Conservation (phyloP, 2,797 vertebrate species). For the Taeniopygia guttata region DNA sequence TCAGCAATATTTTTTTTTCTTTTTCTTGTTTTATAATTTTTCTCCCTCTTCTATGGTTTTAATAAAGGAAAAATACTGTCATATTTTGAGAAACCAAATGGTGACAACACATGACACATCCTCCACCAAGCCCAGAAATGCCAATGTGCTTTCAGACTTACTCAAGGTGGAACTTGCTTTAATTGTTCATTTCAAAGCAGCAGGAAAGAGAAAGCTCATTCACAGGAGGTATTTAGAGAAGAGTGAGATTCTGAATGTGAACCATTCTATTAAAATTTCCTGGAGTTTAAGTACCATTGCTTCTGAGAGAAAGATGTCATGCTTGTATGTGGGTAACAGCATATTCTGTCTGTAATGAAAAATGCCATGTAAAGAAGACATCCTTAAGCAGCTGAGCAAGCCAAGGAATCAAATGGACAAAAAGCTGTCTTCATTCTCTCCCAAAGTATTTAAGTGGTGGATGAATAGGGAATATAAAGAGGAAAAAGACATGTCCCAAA, state of each 20-base stretch:
- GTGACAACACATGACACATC: background rate
- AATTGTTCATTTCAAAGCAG: constrained; percentile 65
- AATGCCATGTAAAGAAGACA: background rate
- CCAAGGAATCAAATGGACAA: constrained; percentile 21
- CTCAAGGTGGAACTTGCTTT: constrained; percentile 36
- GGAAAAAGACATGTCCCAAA: background rate
- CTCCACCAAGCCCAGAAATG: background rate
- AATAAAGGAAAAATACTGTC: background rate
- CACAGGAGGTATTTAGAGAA: constrained; percentile 63
- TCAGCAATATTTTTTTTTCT: background rate
- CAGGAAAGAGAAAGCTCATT: constrained; percentile 50
- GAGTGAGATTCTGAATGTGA: constrained; percentile 40
- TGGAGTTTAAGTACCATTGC: constrained; percentile 58
- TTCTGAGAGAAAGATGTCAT: constrained; percentile 49
- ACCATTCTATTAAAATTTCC: constrained; percentile 61
- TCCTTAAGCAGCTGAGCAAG: constrained; percentile 14
- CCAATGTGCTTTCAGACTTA: background rate
- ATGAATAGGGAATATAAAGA: constrained; percentile 34
- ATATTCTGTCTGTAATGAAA: background rate
- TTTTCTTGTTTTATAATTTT: background rate
- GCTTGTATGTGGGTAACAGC: background rate
- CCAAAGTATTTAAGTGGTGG: constrained; percentile 48
- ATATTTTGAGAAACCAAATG: background rate
- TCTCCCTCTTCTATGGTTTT: background rate
- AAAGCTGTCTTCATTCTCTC: background rate